Conservation (phyloP, 2,113 vertebrate species). For the Ctenodactylus gundi region DNA sequence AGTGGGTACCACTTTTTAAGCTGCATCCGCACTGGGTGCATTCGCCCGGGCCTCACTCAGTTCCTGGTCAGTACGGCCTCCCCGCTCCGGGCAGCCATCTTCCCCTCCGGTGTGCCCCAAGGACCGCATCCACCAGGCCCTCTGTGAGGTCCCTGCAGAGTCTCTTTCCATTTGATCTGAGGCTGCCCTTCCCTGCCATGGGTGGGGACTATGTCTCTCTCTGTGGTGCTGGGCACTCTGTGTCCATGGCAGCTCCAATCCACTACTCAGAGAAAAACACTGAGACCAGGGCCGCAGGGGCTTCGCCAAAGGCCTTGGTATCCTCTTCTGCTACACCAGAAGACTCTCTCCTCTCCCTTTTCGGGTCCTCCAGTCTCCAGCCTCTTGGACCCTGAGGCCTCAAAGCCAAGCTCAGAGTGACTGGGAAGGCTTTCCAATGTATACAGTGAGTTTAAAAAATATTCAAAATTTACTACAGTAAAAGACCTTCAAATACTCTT, state of each 20-base stretch:
- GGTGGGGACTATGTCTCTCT: background rate
- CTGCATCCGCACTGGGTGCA: fast-evolving
- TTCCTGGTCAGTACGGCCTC: fast-evolving
- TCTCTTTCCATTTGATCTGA: background rate
- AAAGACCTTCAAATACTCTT: no score
- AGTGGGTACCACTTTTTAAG: background rate
- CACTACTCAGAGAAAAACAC: background rate
- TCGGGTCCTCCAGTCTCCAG: background rate
- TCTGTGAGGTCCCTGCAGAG: background rate
- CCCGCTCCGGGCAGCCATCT: fast-evolving
- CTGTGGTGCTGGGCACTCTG: fast-evolving
- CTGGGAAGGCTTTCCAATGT: background rate
- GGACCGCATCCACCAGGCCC: fast-evolving
- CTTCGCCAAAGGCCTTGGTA: background rate
- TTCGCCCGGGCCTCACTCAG: fast-evolving
- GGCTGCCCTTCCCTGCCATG: background rate
- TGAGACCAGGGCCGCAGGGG: background rate
- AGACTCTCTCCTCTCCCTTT: background rate
- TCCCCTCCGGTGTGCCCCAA: fast-evolving
- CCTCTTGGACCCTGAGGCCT: background rate
- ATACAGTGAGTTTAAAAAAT: no score
- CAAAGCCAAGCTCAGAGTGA: background rate
- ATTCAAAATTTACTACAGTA: no score
- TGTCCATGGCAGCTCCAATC: fast-evolving
- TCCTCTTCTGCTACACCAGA: background rate